phyloP scores from a whole-genome alignment of 2,113 vertebrate genomes.

The Ptyas mucosa region DNA sequence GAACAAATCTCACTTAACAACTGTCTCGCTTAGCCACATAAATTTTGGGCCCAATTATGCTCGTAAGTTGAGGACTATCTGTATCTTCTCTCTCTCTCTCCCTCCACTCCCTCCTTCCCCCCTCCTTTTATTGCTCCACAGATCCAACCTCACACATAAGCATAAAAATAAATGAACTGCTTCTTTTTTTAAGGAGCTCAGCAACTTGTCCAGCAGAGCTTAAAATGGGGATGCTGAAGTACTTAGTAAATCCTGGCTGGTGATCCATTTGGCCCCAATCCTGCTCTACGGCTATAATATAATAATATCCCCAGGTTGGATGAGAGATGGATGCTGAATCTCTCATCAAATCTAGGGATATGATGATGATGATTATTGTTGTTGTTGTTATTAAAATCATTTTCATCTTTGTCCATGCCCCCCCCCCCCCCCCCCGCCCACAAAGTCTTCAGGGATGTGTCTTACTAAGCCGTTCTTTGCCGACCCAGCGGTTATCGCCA shows the following conservation, averaged over 20 bases:
- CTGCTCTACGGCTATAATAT: not conserved
- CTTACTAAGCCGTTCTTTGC: not conserved
- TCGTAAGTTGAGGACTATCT: not conserved
- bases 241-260: not conserved
- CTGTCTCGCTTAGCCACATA: not conserved
- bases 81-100: not conserved
- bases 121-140: not conserved
- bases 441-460: not conserved
- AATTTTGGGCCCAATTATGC: accelerated
- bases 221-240: not conserved
- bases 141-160: not conserved
- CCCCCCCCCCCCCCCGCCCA: too few species aligned
- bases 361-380: too few species aligned
- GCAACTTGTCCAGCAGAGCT: not conserved
- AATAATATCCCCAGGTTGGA: too few species aligned
- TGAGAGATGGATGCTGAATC: too few species aligned
- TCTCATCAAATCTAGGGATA: not conserved
- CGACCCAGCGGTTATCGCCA: not conserved
- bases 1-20: not conserved
- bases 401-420: not conserved
- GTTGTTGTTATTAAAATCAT: not conserved
- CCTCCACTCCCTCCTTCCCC: too few species aligned
- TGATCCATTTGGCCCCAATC: not conserved
- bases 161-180: not conserved
- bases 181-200: slow-evolving; percentile 12